These are phyloP conservation scores for Microhierax caerulescens DNA, from an alignment of 2,797 vertebrate genomes.

Conservation along the genomic window DNA sequence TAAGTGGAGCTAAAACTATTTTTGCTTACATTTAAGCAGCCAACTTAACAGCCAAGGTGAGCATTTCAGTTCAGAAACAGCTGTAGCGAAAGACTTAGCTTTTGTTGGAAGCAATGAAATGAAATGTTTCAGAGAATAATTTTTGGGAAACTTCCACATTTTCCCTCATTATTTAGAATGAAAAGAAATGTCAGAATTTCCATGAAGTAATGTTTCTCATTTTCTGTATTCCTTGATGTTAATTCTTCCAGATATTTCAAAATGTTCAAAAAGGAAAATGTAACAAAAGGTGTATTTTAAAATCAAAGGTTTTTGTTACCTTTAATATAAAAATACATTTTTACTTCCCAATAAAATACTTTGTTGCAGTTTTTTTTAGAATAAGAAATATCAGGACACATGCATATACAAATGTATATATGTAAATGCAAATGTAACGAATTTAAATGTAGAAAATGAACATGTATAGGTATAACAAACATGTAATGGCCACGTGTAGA, in stretches of 20 bases:
- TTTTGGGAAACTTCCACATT: neutral
- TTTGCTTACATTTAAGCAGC: neutral
- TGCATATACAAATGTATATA: neutral
- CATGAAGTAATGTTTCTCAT: neutral
- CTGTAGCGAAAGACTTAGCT: neutral
- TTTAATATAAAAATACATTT: neutral
- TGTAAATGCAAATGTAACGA: neutral
- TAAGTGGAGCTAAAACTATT: neutral
- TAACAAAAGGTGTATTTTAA: neutral
- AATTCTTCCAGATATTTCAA: neutral
- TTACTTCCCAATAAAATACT: neutral
- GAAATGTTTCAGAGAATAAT: neutral
- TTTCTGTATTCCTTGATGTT: neutral
- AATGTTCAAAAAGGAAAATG: neutral
- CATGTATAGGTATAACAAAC: neutral
- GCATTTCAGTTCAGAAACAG: neutral
- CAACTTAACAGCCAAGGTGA: neutral
- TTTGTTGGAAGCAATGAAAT: neutral
- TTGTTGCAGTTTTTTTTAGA: neutral
- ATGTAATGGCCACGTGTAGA: neutral
- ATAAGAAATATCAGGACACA: neutral
- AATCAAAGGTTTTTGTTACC: fast-evolving
- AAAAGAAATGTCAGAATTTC: neutral
- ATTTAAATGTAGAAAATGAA: neutral
- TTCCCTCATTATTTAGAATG: neutral